Base-by-base conservation (phyloP, 2,888 invertebrate genomes). In the Lasioglossum oenotherae region DNA sequence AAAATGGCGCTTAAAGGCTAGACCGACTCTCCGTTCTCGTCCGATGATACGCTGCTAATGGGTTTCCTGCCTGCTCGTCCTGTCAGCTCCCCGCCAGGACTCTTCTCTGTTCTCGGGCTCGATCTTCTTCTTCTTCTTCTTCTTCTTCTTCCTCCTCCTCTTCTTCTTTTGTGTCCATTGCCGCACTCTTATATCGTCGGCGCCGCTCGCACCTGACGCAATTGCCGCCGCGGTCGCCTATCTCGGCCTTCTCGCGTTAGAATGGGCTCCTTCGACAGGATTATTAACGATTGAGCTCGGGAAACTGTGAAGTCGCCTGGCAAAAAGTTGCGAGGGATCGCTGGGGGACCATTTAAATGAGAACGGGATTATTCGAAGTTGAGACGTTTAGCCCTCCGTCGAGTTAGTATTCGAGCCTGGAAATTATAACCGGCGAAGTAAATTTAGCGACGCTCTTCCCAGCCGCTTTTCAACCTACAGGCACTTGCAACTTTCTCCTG, bases 1-100 rank as follows among this genome's bases (percentile, higher is more conserved):
- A 86, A 88, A 88, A 88, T 88, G 88, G 84, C 86, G 88, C 86
- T 88, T 84, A 88, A 84, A 86, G 82, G 86, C 88, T 82, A 86
- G 86, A 79, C 57, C 82, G 79, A 27, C 78, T 27, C 31, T 72
- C 78, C 31, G 74, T 71, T 64, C 60, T 64, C 71, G 69, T 60
- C 76, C 81, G 83, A 82, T 72, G 88, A 88, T 81, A 86, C 82
- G 81, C 72, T 86, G 79, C 88, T 88, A 88, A 88, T 88, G 88
- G 82, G 38, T 79, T 82, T 84, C 85, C 78, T 75, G 77, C 71
- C 79, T 76, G 77, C 73, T 72, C 57, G 80, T 87, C 87, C 83
- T 86, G 71, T 19, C 46, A 46, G 35, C 57, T 38, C 16, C 19
- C 67, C 31, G 79, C 72, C 53, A 80, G 67, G 76, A 86, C 23